Percentiles rank a stretch among this genome's conserved stretches.
These are phyloP conservation scores for Limosa lapponica DNA, from an alignment of 2,797 vertebrate genomes.

Conservation along the genomic window DNA sequence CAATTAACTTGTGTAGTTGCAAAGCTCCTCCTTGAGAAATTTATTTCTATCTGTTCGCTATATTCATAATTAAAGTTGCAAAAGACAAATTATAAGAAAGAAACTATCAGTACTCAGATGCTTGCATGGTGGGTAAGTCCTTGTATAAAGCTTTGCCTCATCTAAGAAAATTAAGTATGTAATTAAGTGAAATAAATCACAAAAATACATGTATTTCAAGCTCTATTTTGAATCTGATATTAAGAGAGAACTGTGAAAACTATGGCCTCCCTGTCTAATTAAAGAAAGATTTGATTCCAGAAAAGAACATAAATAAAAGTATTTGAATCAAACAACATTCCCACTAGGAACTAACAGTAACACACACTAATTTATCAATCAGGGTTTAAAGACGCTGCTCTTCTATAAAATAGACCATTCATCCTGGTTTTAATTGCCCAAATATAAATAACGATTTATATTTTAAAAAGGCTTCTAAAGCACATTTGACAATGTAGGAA, in stretches of 20 bases:
- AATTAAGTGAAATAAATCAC: neutral
- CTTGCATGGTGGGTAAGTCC: neutral
- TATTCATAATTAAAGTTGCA: neutral
- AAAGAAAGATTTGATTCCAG: neutral
- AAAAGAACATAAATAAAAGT: neutral
- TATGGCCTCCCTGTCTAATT: neutral
- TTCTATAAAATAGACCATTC: neutral
- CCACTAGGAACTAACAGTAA: neutral
- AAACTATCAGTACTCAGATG: neutral
- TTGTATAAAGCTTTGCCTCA: neutral
- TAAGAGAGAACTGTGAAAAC: neutral
- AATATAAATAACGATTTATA: neutral
- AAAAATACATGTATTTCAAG: neutral
- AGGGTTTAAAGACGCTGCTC: neutral
- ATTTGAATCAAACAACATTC: neutral
- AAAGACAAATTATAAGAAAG: neutral
- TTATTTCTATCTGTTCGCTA: neutral
- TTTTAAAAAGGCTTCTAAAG: neutral
- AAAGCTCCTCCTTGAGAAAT: neutral
- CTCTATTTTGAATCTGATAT: neutral
- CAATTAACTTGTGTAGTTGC: neutral
- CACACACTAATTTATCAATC: neutral
- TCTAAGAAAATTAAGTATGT: neutral
- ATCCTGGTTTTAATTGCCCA: neutral
- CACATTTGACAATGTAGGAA: neutral